Evolutionary conservation across 2,888 invertebrate genomes (phyloP).

Genomic region (Villa cingulata): DNA sequence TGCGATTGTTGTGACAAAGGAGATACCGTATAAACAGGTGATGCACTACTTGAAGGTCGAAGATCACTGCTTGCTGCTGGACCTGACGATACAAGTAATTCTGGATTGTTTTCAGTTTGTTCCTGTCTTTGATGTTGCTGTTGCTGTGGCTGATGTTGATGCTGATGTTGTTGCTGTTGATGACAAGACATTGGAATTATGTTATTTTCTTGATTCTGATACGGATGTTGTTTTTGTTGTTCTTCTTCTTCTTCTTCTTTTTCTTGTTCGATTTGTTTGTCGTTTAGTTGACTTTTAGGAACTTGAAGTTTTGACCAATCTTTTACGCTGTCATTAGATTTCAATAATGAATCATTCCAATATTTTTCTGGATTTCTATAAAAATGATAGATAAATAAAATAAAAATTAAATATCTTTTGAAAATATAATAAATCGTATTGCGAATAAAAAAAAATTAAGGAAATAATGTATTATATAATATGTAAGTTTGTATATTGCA

Average conservation of each 20-base stretch:
- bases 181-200: constrained; percentile 6
- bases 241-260: not conserved
- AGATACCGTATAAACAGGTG: constrained; percentile 17
- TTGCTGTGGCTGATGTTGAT: not conserved
- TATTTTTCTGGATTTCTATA: not conserved
- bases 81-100: constrained; percentile 16
- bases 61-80: constrained; percentile 10
- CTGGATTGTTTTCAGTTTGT: constrained; percentile 11
- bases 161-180: constrained; percentile 4
- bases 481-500: no score
- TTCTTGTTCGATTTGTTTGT: no score
- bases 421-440: no score
- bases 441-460: no score
- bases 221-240: not conserved
- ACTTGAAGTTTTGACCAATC: not conserved
- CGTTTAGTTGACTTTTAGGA: not conserved
- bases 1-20: no score
- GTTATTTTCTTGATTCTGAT: no score
- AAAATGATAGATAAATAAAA: not conserved
- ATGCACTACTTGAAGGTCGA: constrained; percentile 3
- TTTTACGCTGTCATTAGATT: not conserved
- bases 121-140: not conserved
- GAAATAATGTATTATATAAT: no score
- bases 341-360: not conserved
- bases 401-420: no score